A percentile compares a stretch with the other conserved stretches of the same genome.
phyloP scores from a whole-genome alignment of 2,888 invertebrate genomes.

The Acanthoscelides obtectus region DNA sequence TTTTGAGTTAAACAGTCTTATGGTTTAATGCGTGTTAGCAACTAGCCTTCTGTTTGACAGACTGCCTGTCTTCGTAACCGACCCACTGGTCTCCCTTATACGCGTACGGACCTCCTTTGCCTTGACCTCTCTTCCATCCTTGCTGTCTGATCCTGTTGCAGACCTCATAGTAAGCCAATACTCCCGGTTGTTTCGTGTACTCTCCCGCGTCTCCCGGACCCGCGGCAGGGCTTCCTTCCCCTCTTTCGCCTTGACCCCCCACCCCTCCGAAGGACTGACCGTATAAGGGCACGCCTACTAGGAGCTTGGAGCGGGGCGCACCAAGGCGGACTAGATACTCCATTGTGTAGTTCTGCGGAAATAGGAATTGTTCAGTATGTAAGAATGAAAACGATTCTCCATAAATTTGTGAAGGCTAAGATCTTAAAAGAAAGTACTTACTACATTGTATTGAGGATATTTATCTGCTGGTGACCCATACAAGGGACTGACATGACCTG shows the following conservation, averaged over 20 bases:
- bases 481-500: conserved; percentile 79
- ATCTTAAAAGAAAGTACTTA: too few relatives aligned
- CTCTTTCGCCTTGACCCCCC: conserved; percentile 43
- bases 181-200: conserved; percentile 79
- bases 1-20: conserved; percentile 1
- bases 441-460: conserved; percentile 72
- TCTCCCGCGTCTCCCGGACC: conserved; percentile 79
- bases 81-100: conserved; percentile 83
- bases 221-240: conserved; percentile 60
- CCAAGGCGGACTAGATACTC: conserved; percentile 69
- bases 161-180: conserved; percentile 83
- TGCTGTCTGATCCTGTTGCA: conserved; percentile 66
- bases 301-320: conserved; percentile 71
- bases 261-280: conserved; percentile 80
- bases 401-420: neutral
- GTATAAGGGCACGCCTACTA: conserved; percentile 81
- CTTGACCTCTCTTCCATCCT: conserved; percentile 62
- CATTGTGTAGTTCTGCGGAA: conserved; percentile 70
- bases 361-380: conserved; percentile 13
- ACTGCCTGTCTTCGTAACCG: conserved; percentile 78
- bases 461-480: conserved; percentile 61
- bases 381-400: neutral
- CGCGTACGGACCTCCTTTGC: conserved; percentile 69
- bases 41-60: conserved; percentile 66
- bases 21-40: neutral